Conservation (phyloP, 1,140 invertebrate species). For the Helicoverpa zea region DNA sequence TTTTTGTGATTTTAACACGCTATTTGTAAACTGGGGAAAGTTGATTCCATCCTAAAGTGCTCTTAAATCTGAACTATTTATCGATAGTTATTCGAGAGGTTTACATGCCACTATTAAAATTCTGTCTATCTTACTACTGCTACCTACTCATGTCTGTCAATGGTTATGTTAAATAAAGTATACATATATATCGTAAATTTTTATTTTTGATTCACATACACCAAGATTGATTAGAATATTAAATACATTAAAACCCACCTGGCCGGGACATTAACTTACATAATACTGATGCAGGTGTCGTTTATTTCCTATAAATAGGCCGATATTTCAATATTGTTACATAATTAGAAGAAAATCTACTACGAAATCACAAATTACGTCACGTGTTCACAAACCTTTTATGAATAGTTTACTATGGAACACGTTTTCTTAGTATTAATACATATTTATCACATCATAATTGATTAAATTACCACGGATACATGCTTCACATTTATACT, state of each 20-base stretch:
- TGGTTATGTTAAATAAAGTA: constrained; percentile 83
- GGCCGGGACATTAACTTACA: neutral
- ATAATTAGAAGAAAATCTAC: no score
- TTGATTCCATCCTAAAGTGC: constrained; percentile 86
- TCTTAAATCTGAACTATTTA: constrained; percentile 83
- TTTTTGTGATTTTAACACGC: constrained; percentile 64
- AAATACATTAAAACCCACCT: neutral
- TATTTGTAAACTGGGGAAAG: constrained; percentile 77
- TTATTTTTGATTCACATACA: constrained; percentile 32
- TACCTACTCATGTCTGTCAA: constrained; percentile 75
- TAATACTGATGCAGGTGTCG: no score
- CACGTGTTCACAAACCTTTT: no score
- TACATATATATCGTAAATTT: constrained; percentile 57
- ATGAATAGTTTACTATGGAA: no score
- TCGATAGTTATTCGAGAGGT: constrained; percentile 70
- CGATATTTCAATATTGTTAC: no score
- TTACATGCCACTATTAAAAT: constrained; percentile 56
- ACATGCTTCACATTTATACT: no score
- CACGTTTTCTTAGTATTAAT: no score
- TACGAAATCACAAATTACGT: no score
- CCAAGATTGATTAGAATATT: no score
- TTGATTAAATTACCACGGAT: no score
- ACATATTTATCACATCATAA: no score
- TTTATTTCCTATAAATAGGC: no score
- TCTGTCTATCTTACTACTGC: constrained; percentile 61